Evolutionary conservation across 2,797 vertebrate species (phyloP).

Genomic region (Choloepus didactylus): DNA sequence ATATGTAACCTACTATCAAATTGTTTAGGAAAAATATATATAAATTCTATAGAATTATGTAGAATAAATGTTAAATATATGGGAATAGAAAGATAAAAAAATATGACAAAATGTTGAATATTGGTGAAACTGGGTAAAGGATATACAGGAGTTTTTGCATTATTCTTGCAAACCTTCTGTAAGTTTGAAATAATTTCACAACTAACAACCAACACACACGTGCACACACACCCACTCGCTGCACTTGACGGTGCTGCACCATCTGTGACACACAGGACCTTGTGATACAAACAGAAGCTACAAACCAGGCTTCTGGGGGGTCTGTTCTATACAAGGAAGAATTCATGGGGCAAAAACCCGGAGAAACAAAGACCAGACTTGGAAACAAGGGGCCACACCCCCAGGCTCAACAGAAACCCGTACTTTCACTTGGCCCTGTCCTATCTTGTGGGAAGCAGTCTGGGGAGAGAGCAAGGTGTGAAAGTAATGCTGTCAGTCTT

Average conservation of each 20-base stretch:
- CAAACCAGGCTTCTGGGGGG: conserved; percentile 7
- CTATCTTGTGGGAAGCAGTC: not conserved
- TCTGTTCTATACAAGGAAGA: not conserved
- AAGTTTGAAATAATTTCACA: conserved; percentile 43
- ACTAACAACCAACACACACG: rapidly evolving
- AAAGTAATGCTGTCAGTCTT: not conserved
- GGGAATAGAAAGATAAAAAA: not conserved
- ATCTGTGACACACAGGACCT: not conserved
- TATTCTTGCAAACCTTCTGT: not conserved
- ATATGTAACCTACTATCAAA: not conserved
- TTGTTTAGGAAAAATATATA: not conserved
- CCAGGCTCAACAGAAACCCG: not conserved
- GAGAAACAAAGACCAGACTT: not conserved
- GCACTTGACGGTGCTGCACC: not conserved
- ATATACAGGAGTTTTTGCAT: not conserved
- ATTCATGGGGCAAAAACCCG: not conserved
- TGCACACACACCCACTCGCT: not conserved
- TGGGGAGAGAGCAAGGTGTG: not conserved
- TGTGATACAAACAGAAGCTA: conserved; percentile 58
- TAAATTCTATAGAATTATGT: not conserved
- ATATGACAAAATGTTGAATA: not conserved
- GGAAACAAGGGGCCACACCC: not conserved
- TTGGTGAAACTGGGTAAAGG: not conserved
- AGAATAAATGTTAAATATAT: not conserved
- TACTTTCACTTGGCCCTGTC: not conserved